phyloP scores from a whole-genome alignment of 2,888 invertebrate species.

The Tetranychus truncatus region DNA sequence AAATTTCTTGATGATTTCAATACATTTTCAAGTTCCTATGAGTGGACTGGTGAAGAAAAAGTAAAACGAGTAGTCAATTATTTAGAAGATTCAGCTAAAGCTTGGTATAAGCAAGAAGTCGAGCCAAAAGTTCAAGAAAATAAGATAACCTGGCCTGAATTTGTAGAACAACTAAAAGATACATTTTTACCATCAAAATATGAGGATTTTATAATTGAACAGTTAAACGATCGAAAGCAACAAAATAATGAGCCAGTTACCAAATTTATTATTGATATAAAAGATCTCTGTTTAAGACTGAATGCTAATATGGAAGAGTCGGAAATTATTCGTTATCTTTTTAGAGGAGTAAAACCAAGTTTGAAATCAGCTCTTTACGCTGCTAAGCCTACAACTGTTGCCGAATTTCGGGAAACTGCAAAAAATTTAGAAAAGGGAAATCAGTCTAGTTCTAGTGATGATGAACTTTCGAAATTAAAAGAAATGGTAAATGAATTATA shows the following conservation, averaged over 20 bases:
- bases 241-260: background rate
- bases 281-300: background rate
- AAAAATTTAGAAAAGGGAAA: background rate
- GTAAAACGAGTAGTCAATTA: background rate
- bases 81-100: background rate
- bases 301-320: background rate
- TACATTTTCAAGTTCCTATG: background rate
- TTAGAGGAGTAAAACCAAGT: background rate
- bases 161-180: background rate
- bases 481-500: too few species aligned
- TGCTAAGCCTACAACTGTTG: background rate
- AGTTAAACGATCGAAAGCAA: background rate
- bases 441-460: too few species aligned
- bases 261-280: background rate
- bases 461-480: too few species aligned
- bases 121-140: background rate
- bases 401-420: background rate
- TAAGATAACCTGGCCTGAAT: background rate
- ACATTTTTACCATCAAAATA: background rate
- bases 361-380: background rate
- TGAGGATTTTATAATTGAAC: background rate
- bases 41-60: background rate
- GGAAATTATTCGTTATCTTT: background rate
- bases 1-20: too few species aligned
- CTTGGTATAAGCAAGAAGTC: background rate